A percentile compares a stretch with the other conserved stretches of the same genome.
phyloP scores from a whole-genome alignment of 2,888 invertebrate genomes.

The Bombylius major region DNA sequence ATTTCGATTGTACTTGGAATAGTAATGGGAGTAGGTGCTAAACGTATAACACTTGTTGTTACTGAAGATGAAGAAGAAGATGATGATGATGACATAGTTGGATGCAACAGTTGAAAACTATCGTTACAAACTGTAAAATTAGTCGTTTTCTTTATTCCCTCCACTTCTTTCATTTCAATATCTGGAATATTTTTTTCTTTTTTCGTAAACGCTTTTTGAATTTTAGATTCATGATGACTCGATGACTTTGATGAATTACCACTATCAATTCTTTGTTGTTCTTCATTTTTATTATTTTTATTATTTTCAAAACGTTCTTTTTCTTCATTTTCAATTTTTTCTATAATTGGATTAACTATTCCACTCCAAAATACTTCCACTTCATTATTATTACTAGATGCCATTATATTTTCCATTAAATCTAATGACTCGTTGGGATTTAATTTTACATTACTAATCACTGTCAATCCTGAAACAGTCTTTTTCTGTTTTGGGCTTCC shows the following conservation, averaged over 20 bases:
- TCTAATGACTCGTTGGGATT: conserved; percentile 34
- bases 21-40: conserved; percentile 23
- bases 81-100: not conserved
- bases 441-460: conserved; percentile 36
- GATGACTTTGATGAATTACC: not conserved
- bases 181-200: too few species aligned
- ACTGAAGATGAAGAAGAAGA: conserved; percentile 16
- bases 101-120: not conserved
- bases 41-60: conserved; percentile 34
- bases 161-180: too few species aligned
- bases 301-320: not conserved
- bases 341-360: conserved; percentile 4
- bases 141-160: too few species aligned
- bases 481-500: conserved; percentile 7
- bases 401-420: conserved; percentile 33
- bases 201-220: too few species aligned
- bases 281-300: conserved; percentile 6
- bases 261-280: conserved; percentile 9
- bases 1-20: not conserved
- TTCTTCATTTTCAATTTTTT: conserved; percentile 1
- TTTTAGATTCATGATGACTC: too few species aligned
- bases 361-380: conserved; percentile 6
- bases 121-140: not conserved
- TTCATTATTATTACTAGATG: conserved; percentile 25
- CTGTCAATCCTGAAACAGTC: conserved; percentile 24